Percentiles rank a stretch among this genome's conserved stretches.
Conservation (phyloP, 1,140 invertebrate genomes). For the Procambarus virginalis region DNA sequence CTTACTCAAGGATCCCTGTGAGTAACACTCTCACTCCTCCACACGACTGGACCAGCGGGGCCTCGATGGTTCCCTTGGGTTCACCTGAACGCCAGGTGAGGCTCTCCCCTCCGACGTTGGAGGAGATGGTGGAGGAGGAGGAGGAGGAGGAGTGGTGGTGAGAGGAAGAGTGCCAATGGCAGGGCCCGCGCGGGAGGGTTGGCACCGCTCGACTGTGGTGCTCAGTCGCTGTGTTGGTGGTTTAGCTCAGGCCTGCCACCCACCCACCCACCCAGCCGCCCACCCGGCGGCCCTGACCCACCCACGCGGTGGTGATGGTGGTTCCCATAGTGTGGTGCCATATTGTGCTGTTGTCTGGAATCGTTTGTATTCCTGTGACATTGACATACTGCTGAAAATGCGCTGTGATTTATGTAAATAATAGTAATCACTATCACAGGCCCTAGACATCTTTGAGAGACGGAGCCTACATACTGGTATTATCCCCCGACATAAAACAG, state of each 20-base stretch:
- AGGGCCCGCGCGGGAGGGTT: slow-evolving; percentile 42
- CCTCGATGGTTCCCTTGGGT: slow-evolving; percentile 24
- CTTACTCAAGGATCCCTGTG: too few species aligned
- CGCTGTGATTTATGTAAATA: too few species aligned
- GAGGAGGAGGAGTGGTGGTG: slow-evolving; percentile 34
- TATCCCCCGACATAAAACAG: too few species aligned
- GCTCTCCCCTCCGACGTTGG: slow-evolving; percentile 11
- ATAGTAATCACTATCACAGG: too few species aligned
- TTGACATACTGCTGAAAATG: too few species aligned
- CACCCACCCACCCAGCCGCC: neutral
- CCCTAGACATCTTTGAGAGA: too few species aligned
- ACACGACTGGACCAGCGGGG: neutral
- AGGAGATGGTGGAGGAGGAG: slow-evolving; percentile 36
- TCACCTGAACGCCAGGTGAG: slow-evolving; percentile 43
- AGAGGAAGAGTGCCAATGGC: slow-evolving; percentile 44
- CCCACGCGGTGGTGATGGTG: neutral
- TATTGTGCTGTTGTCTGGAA: too few species aligned
- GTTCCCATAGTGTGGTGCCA: neutral
- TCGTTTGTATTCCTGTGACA: too few species aligned
- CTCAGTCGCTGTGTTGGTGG: slow-evolving; percentile 13
- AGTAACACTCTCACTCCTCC: neutral
- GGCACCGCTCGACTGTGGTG: slow-evolving; percentile 31
- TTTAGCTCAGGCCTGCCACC: neutral
- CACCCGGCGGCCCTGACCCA: neutral
- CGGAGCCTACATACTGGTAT: too few species aligned